Evolutionary conservation across 1,140 invertebrate genomes (phyloP), one percentile per base, ranked within the genome.

Genomic region (Probaryconus sp.): DNA sequence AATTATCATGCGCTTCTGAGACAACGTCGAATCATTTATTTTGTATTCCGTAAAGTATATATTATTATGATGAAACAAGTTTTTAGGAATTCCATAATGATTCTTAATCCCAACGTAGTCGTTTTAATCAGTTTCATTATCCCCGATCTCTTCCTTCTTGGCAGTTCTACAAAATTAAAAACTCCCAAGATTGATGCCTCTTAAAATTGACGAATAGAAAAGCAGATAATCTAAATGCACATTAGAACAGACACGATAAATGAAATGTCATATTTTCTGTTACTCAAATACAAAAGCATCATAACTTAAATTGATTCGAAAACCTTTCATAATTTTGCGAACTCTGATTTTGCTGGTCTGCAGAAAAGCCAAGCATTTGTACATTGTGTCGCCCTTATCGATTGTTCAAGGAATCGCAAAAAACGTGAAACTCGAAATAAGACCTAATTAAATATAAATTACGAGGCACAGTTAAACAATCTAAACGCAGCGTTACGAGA

Each of bases 61-160:
- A n/a, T n/a, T 11, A 20, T 40, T 53, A 30, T 10, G 33, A 51
- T 53, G 18, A 53, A 53, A 53, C 35, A 40, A 40, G 21, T 53
- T 40, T 53, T 53, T 53, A n/a, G 50, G 50, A 51, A 51, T 38
- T 38, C 48, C 26, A 26, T 51, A 51, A 38, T 26, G 20, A 33
- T 5, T 35, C 35, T 7, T n/a, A n/a, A n/a, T 9, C 38, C n/a
- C 1, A n/a, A 26, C 21, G 26, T 13, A 40, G 24, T 20, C 20
- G 11, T 40, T 53, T 53, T 40, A 53, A 53, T 53, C 50, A 24
- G 24, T 5, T 40, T 40, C 35, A 38, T 28, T 33, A 53, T 53
- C 47, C 47, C n/a, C n/a, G n/a, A n/a, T n/a, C 18, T 37, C 17
- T 1, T 3, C 30, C 2, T 26, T 51, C 35, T 37, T 51, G 26